These are phyloP conservation scores for Cuniculus paca DNA, from an alignment of 2,797 vertebrate species.

Conservation along the genomic window DNA sequence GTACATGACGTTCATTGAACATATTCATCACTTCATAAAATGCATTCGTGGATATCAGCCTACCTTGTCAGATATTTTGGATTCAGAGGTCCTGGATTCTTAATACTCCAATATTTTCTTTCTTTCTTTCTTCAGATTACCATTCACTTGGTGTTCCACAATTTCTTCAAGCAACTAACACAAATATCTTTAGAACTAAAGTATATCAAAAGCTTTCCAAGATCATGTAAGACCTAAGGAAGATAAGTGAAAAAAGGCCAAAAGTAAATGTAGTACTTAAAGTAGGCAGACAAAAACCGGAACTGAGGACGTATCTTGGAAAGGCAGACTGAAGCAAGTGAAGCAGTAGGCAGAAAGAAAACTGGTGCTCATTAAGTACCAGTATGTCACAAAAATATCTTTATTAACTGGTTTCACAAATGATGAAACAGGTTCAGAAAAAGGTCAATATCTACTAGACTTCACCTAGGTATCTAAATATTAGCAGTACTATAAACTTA, in stretches of 20 bases:
- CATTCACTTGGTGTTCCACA: neutral
- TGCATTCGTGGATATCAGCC: neutral
- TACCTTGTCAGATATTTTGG: neutral
- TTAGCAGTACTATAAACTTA: neutral
- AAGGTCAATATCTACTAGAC: neutral
- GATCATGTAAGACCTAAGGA: neutral
- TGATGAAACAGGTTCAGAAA: neutral
- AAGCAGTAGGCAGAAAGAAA: neutral
- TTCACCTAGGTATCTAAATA: neutral
- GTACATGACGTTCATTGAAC: neutral
- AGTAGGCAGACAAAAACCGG: neutral
- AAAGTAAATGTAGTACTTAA: neutral
- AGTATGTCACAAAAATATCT: neutral
- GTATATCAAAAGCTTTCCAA: conserved; percentile 11
- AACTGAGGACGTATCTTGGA: neutral
- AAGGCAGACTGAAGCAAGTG: neutral
- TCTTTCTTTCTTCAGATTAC: neutral
- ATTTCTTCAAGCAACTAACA: neutral
- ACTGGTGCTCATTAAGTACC: neutral
- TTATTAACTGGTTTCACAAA: neutral
- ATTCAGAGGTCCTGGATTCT: neutral
- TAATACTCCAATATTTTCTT: neutral
- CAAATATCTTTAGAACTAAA: neutral
- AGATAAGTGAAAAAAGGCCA: neutral
- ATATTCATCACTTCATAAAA: neutral